Base-by-base conservation (phyloP, 2,888 invertebrate genomes). In the Diarsia rubi region DNA sequence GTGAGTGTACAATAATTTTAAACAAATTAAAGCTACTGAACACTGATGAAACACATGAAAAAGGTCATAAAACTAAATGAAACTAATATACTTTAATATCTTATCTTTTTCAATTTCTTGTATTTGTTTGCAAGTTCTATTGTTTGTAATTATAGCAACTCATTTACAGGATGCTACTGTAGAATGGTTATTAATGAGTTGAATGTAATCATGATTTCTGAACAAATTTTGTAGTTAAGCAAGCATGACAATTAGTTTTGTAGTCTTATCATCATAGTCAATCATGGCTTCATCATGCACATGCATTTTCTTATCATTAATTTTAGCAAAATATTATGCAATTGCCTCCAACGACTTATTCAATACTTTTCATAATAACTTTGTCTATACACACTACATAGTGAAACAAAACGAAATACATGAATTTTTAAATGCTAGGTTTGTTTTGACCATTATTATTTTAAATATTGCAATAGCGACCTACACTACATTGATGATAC, bases 301-400 rank as follows among this genome's bases (percentile, higher is more conserved):
- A 60, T 66, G 14, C 31, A 64, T 49, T 68, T 60, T 27, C 44
- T 62, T 62, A 54, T 31, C 24, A 63, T 65, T 66, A 44, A 6
- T 21, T n/a, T 66, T 66, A 52, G 47, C 11, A 31, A 14, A 59
- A 69, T 84, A 80, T 49, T 72, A 84, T 81, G 81, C 69, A 81
- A 81, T 67, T 64, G 81, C 81, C 59, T 81, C 81, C 84, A 67
- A 73, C 8, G 42, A 83, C 67, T 67, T 45, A 49, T 27, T 65
- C 12, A 68, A 44, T 42, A 16, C 52, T 52, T 42, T 47, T 74
- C n/a, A 42, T 49, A 9, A 63, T 62, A n/a, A 47, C n/a, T n/a
- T 47, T 44, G 31, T 70, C 21, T 21, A 57, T 54, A 47, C 21
- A 65, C 24, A 65, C 11, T 37, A 54, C 4, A 54, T 49, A 45